A percentile compares a stretch with the other conserved stretches of the same genome.
Evolutionary conservation across 2,797 vertebrate genomes (phyloP).

Genomic region (Sebastes itinus): DNA sequence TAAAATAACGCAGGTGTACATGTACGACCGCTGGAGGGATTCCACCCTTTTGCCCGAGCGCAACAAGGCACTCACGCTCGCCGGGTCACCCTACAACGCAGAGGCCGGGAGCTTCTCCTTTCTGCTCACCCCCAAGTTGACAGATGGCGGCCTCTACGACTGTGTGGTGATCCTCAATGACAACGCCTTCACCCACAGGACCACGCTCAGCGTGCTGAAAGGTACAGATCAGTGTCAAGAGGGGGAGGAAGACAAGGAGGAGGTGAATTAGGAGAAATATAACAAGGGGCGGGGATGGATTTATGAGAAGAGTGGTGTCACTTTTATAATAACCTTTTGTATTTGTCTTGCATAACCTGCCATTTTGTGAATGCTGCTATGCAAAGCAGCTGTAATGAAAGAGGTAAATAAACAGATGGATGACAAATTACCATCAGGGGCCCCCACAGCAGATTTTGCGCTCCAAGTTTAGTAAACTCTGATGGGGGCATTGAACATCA

Average conservation of each 20-base stretch:
- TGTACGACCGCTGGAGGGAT: conserved; percentile 79
- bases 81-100: conserved; percentile 43
- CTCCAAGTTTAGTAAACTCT: neutral
- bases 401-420: neutral
- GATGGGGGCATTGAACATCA: neutral
- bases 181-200: conserved; percentile 51
- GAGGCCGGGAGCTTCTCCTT: conserved; percentile 76
- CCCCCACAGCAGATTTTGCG: neutral
- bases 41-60: neutral
- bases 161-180: conserved; percentile 78
- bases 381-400: neutral
- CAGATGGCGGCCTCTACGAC: conserved; percentile 73
- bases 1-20: conserved; percentile 29
- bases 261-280: neutral
- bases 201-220: conserved; percentile 74
- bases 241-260: neutral
- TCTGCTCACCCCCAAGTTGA: conserved; percentile 57
- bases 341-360: neutral
- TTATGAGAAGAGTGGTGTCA: neutral
- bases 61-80: conserved; percentile 45
- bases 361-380: neutral
- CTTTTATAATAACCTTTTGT: neutral
- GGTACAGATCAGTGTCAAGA: conserved; percentile 61
- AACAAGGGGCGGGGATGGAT: neutral
- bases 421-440: neutral